These are phyloP conservation scores for Chrysopa pallens DNA, from an alignment of 1,140 invertebrate species.

Conservation along the genomic window DNA sequence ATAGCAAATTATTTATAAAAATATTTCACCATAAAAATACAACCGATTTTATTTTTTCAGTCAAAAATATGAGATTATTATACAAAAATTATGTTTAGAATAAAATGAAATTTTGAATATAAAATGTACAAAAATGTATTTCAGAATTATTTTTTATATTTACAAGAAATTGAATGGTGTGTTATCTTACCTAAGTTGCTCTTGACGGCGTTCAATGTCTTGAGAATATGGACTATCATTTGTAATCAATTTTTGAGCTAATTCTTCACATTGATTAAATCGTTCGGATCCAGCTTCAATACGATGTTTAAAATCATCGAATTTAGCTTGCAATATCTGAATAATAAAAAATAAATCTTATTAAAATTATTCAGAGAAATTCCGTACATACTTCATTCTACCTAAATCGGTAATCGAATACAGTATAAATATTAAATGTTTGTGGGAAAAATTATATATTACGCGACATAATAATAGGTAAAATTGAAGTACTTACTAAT, in stretches of 20 bases:
- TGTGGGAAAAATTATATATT: too few species aligned
- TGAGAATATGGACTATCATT: constrained; percentile 76
- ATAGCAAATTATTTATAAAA: too few species aligned
- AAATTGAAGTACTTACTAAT: constrained; percentile 33
- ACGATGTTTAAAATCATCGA: constrained; percentile 85
- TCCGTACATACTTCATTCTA: too few species aligned
- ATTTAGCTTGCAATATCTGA: constrained; percentile 74
- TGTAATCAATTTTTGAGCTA: constrained; percentile 76
- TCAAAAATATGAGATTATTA: too few species aligned
- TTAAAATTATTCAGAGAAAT: too few species aligned
- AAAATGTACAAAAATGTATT: not conserved
- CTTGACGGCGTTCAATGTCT: constrained; percentile 74
- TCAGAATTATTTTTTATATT: not conserved
- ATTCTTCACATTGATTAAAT: constrained; percentile 80
- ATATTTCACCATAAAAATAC: too few species aligned
- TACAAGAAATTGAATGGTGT: not conserved
- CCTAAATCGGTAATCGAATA: too few species aligned
- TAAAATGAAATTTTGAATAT: not conserved
- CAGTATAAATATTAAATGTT: too few species aligned
- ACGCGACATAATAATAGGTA: not conserved
- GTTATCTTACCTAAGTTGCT: constrained; percentile 59
- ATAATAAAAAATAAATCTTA: constrained; percentile 5
- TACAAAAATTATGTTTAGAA: not conserved
- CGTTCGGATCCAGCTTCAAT: constrained; percentile 82
- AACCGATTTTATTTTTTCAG: too few species aligned